Evolutionary conservation across 1,140 invertebrate species (phyloP).

Genomic region (Zaprionus ornatus): DNA sequence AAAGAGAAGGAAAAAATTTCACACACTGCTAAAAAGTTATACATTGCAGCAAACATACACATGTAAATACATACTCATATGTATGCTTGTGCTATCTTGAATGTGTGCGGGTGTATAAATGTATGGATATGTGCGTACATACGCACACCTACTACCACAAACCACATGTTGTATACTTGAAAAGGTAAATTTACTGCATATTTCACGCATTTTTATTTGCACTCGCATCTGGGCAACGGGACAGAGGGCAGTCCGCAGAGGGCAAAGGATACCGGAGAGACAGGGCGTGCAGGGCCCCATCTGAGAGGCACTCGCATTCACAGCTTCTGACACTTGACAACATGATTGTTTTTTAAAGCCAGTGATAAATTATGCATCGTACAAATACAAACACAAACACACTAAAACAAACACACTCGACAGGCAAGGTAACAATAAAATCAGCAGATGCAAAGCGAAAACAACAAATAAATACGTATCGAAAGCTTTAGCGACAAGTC

Average conservation of each 20-base stretch:
- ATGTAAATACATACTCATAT: background rate
- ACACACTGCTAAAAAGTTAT: slow-evolving; percentile 42
- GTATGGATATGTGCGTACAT: background rate
- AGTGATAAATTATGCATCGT: slow-evolving; percentile 76
- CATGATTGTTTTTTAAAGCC: slow-evolving; percentile 77
- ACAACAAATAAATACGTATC: slow-evolving; percentile 3
- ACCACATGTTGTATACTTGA: slow-evolving; percentile 35
- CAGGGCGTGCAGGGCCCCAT: background rate
- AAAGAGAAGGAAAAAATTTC: slow-evolving; percentile 13
- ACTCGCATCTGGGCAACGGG: slow-evolving; percentile 43
- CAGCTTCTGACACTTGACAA: slow-evolving; percentile 77
- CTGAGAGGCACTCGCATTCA: slow-evolving; percentile 43
- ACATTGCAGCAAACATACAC: slow-evolving; percentile 18
- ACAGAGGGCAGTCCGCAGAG: slow-evolving; percentile 12
- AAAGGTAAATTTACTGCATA: slow-evolving; percentile 69
- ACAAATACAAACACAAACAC: slow-evolving; percentile 50
- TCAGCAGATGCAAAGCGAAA: slow-evolving; percentile 30
- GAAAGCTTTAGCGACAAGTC: background rate
- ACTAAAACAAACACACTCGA: slow-evolving; percentile 32
- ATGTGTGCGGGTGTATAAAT: background rate
- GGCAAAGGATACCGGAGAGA: slow-evolving; percentile 4
- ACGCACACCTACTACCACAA: slow-evolving; percentile 13
- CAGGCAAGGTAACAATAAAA: slow-evolving; percentile 32
- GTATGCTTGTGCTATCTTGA: background rate
- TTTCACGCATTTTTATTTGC: slow-evolving; percentile 76